Evolutionary conservation across 2,888 invertebrate species (phyloP).

Genomic region (Andrena haemorrhoa): DNA sequence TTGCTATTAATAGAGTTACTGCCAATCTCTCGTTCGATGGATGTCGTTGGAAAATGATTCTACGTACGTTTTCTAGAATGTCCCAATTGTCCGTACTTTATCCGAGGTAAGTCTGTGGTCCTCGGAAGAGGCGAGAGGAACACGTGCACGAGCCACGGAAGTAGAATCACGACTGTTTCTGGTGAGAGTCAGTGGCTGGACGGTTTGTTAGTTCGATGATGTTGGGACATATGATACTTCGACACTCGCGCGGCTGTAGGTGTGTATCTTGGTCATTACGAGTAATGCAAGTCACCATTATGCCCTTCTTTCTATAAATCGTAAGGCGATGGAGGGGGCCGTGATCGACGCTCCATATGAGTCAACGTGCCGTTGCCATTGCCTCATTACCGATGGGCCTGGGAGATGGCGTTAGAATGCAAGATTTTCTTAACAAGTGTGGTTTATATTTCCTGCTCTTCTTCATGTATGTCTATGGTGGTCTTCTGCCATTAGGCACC

Average conservation of each 20-base stretch:
- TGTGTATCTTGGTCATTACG: not conserved
- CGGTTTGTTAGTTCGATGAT: constrained; percentile 52
- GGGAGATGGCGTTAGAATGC: too few species aligned
- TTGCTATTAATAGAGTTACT: not conserved
- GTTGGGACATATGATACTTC: constrained; percentile 23
- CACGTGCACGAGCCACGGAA: constrained; percentile 53
- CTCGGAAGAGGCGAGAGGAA: constrained; percentile 12
- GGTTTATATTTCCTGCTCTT: too few species aligned
- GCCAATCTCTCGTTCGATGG: not conserved
- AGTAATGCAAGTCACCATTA: not conserved
- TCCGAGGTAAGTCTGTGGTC: not conserved
- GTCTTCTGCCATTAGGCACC: too few species aligned
- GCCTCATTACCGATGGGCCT: too few species aligned
- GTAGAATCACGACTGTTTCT: constrained; percentile 61
- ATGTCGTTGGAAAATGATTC: not conserved
- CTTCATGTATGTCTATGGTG: too few species aligned
- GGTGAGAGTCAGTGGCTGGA: constrained; percentile 62
- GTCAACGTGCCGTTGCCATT: too few species aligned
- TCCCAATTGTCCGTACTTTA: not conserved
- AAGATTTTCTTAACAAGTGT: too few species aligned
- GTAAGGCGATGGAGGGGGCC: too few species aligned
- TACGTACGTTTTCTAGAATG: constrained; percentile 12
- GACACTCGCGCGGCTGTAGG: not conserved
- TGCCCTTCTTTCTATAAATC: too few species aligned
- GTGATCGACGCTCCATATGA: too few species aligned